phyloP scores from a whole-genome alignment of 2,888 invertebrate genomes.

The Eupeodes luniger region DNA sequence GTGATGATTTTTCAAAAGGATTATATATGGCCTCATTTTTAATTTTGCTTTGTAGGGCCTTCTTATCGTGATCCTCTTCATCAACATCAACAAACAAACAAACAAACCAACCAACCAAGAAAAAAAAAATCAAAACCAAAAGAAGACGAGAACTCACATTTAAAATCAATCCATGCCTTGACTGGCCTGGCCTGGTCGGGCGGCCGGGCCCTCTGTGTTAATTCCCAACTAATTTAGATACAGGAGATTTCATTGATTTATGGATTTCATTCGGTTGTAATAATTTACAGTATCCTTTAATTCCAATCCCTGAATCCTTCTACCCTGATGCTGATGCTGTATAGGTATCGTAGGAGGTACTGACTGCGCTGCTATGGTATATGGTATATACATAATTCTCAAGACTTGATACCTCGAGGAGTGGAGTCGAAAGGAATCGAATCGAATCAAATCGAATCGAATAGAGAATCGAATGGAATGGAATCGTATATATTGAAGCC shows the following conservation, averaged over 20 bases:
- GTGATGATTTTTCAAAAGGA: constrained; percentile 7
- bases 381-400: neutral
- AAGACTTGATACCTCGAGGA: constrained; percentile 7
- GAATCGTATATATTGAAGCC: neutral
- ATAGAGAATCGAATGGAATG: neutral
- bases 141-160: constrained; percentile 1
- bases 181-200: too few relatives aligned
- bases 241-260: constrained; percentile 47
- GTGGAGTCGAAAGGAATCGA: neutral
- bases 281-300: constrained; percentile 50
- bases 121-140: too few relatives aligned
- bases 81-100: neutral
- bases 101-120: neutral
- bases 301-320: neutral
- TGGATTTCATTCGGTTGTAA: constrained; percentile 45
- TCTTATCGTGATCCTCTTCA: constrained; percentile 18
- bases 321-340: too few relatives aligned
- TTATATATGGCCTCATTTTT: constrained; percentile 23
- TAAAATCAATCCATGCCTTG: constrained; percentile 45
- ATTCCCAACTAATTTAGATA: constrained; percentile 51
- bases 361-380: neutral
- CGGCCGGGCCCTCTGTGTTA: constrained; percentile 16
- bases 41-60: neutral
- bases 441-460: neutral
- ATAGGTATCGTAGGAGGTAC: too few relatives aligned